Evolutionary conservation across 1,140 invertebrate genomes (phyloP).

Genomic region (Thereuonema tuberculata): DNA sequence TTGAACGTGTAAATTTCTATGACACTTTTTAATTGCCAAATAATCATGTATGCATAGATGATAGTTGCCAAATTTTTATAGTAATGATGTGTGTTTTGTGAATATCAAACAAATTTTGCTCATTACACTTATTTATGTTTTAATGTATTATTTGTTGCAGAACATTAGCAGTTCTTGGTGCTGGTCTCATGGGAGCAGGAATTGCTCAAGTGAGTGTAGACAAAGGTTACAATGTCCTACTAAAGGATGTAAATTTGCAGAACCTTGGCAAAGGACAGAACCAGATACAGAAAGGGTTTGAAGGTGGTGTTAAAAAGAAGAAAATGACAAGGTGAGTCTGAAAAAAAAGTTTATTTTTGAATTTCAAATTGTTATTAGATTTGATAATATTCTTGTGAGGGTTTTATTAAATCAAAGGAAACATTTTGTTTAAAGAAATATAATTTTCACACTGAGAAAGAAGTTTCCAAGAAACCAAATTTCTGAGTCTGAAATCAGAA

Average conservation of each 20-base stretch:
- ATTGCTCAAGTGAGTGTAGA: conserved; percentile 96
- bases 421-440: too few species aligned
- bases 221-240: conserved; percentile 75
- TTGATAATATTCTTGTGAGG: neutral
- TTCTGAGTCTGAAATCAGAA: too few species aligned
- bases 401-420: neutral
- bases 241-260: conserved; percentile 77
- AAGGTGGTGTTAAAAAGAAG: conserved; percentile 66
- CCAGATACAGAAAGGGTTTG: conserved; percentile 76
- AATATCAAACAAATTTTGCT: too few species aligned
- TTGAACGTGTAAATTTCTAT: too few species aligned
- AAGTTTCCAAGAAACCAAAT: too few species aligned
- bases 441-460: too few species aligned
- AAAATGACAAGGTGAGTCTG: conserved; percentile 45
- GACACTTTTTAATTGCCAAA: too few species aligned
- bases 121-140: too few species aligned
- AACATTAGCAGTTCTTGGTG: conserved; percentile 75
- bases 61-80: too few species aligned
- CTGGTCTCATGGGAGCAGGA: conserved; percentile 95
- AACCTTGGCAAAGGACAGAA: conserved; percentile 75
- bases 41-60: too few species aligned
- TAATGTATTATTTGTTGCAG: conserved; percentile 31
- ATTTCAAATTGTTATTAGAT: too few species aligned
- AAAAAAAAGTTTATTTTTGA: neutral
- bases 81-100: too few species aligned